Evolutionary conservation across 2,888 invertebrate genomes (phyloP).

Genomic region (Leptopilina myrica): DNA sequence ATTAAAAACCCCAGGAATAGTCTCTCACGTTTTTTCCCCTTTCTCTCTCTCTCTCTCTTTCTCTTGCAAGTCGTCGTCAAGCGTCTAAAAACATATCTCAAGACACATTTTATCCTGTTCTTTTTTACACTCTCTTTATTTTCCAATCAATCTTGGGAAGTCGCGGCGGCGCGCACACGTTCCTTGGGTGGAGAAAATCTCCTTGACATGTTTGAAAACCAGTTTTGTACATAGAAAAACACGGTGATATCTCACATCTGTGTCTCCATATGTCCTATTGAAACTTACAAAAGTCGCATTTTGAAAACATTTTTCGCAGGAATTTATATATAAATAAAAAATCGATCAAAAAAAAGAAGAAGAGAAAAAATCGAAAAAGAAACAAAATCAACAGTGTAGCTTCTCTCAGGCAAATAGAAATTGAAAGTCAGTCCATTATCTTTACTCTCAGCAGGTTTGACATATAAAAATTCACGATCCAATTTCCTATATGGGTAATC

Average conservation of each 20-base stretch:
- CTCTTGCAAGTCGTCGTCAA: background rate
- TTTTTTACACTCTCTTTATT: constrained; percentile 3
- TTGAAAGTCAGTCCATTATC: constrained; percentile 58
- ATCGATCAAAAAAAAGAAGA: no score
- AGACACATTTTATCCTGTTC: background rate
- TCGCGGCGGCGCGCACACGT: background rate
- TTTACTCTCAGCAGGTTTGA: constrained; percentile 58
- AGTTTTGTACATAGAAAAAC: background rate
- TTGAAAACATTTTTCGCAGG: background rate
- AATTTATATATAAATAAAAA: background rate
- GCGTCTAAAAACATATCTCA: constrained; percentile 11
- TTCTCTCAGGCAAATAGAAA: no score
- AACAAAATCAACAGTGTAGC: no score
- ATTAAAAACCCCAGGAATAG: constrained; percentile 14
- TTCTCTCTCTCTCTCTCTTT: constrained; percentile 16
- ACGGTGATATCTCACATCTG: constrained; percentile 6
- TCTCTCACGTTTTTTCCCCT: constrained; percentile 35
- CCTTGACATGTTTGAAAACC: background rate
- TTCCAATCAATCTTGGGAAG: constrained; percentile 10
- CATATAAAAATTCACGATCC: constrained; percentile 66
- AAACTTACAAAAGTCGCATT: background rate
- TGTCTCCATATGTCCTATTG: background rate
- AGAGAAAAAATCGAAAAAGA: no score
- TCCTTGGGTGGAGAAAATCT: background rate
- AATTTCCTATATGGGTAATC: constrained; percentile 57